These are phyloP conservation scores for Avahi laniger DNA, from an alignment of 2,797 vertebrate species.

Conservation along the genomic window DNA sequence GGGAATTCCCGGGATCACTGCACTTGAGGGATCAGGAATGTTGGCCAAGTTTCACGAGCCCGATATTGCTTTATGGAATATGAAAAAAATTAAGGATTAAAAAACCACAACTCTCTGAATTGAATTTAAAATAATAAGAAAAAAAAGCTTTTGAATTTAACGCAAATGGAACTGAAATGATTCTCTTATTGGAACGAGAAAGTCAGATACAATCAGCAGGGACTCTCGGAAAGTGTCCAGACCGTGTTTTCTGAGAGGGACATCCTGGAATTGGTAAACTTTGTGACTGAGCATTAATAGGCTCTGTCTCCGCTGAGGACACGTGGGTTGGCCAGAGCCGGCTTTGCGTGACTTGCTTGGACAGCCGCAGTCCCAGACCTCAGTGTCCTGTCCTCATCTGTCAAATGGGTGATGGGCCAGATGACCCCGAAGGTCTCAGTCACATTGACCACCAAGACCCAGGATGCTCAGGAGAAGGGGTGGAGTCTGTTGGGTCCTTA, in stretches of 20 bases:
- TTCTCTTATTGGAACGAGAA: slow-evolving; percentile 63
- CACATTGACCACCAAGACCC: too few species aligned
- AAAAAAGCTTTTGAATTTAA: slow-evolving; percentile 66
- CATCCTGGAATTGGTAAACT: neutral
- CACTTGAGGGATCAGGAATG: neutral
- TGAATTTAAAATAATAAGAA: slow-evolving; percentile 74
- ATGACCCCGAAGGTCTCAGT: neutral
- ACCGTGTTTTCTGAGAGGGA: slow-evolving; percentile 33
- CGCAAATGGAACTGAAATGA: slow-evolving; percentile 64
- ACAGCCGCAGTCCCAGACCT: neutral
- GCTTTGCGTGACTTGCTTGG: neutral
- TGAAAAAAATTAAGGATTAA: slow-evolving; percentile 70
- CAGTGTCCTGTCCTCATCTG: neutral
- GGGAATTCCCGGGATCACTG: slow-evolving; percentile 14
- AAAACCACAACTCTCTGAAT: slow-evolving; percentile 59
- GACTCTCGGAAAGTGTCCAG: slow-evolving; percentile 65
- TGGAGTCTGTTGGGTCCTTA: neutral
- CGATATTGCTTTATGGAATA: slow-evolving; percentile 51
- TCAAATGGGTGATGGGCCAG: neutral
- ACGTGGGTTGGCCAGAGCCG: neutral
- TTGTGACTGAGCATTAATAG: neutral
- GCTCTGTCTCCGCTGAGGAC: neutral
- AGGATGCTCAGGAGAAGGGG: neutral
- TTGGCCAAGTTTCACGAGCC: slow-evolving; percentile 56
- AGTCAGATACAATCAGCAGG: slow-evolving; percentile 68